Evolutionary conservation across 2,113 vertebrate genomes (phyloP).

Genomic region (Bubo scandiacus): DNA sequence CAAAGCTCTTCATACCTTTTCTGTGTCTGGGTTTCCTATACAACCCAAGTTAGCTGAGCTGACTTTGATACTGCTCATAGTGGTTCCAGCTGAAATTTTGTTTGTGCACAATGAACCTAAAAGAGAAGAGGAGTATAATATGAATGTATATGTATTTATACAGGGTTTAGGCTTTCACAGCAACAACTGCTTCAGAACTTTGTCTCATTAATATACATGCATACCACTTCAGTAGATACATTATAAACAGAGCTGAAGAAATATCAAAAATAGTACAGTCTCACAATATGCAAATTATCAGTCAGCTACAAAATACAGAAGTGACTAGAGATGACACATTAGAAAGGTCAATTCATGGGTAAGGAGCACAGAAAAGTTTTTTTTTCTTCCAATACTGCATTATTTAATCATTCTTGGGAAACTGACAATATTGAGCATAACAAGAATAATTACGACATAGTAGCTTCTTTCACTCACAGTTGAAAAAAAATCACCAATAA

Average conservation of each 20-base stretch:
- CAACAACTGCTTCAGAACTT: neutral
- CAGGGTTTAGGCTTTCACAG: neutral
- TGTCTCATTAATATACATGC: neutral
- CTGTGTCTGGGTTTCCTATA: conserved; percentile 35
- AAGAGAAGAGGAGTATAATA: neutral
- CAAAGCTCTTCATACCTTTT: conserved; percentile 72
- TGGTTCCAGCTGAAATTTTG: neutral
- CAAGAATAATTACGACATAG: neutral
- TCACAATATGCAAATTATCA: neutral
- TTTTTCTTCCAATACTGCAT: neutral
- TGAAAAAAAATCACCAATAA: neutral
- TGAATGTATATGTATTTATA: neutral
- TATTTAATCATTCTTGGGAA: neutral
- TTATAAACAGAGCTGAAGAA: neutral
- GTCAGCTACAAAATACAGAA: neutral
- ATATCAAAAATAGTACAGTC: neutral
- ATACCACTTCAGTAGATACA: neutral
- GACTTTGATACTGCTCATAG: conserved; percentile 52
- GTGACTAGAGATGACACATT: neutral
- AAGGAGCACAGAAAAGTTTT: neutral
- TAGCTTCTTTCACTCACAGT: neutral
- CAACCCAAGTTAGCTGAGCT: conserved; percentile 53
- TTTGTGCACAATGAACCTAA: conserved; percentile 48
- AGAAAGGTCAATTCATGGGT: neutral
- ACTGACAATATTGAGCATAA: neutral